phyloP scores from a whole-genome alignment of 2,113 vertebrate genomes.

The Circaetus gallicus region DNA sequence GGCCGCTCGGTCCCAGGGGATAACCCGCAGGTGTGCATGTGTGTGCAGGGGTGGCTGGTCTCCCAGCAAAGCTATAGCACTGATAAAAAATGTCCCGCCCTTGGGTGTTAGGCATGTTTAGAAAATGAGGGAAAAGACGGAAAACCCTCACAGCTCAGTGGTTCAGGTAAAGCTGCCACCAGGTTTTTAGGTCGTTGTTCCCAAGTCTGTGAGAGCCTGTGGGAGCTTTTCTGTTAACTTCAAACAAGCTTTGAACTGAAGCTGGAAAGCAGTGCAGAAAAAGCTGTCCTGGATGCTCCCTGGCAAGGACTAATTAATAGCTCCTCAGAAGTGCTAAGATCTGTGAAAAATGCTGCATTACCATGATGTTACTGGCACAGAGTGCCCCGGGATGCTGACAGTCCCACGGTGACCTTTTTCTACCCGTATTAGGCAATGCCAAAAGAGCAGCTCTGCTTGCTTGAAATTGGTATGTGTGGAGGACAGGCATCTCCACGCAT shows the following conservation, averaged over 20 bases:
- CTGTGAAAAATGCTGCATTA: neutral
- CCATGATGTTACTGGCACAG: neutral
- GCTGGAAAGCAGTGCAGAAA: neutral
- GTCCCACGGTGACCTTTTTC: too few species aligned
- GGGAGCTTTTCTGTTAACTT: neutral
- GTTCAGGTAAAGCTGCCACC: neutral
- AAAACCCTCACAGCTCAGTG: neutral
- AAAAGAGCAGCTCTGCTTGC: neutral
- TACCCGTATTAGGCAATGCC: neutral
- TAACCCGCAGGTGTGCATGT: accelerated
- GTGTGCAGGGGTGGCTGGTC: neutral
- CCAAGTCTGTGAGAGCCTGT: neutral
- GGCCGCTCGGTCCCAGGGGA: too few species aligned
- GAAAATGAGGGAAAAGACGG: neutral
- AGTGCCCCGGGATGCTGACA: neutral
- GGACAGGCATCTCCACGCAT: neutral
- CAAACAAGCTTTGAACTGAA: neutral
- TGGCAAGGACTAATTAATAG: neutral
- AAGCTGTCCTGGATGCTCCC: neutral
- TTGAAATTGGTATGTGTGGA: neutral
- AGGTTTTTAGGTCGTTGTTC: neutral
- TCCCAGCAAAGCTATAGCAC: neutral
- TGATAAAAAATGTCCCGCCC: neutral
- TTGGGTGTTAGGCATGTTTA: neutral
- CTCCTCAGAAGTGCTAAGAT: neutral